Percentiles rank a stretch among this genome's conserved stretches.
These are phyloP conservation scores for Petrolisthes manimaculis DNA, from an alignment of 2,888 invertebrate species.

Conservation along the genomic window DNA sequence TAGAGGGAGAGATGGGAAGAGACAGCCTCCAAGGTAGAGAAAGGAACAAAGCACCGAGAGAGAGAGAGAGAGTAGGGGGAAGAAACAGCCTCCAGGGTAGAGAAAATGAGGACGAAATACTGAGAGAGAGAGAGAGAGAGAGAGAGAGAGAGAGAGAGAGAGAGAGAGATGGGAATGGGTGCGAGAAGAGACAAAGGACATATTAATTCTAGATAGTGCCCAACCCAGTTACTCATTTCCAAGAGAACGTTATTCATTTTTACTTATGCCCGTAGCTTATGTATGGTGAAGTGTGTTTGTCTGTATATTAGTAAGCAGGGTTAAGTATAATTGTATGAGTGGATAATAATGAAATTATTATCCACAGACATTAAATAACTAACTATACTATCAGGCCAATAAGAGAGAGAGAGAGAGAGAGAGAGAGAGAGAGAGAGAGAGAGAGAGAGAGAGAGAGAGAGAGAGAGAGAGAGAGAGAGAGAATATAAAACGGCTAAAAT, in stretches of 20 bases:
- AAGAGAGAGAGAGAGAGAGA: not conserved
- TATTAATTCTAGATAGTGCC: no score
- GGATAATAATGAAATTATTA: no score
- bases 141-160: constrained; percentile 3
- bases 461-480: constrained; percentile 14
- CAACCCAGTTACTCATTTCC: no score
- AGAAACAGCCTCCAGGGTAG: not conserved
- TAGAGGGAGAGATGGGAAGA: not conserved
- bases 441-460: constrained; percentile 20
- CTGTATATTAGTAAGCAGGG: no score
- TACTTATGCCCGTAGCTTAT: no score
- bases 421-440: not conserved
- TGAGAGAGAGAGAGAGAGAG: constrained; percentile 1
- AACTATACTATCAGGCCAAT: no score
- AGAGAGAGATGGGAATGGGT: constrained; percentile 2
- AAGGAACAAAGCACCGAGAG: not conserved
- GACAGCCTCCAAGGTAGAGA: not conserved
- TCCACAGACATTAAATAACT: no score
- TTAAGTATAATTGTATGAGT: no score
- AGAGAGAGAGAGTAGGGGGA: not conserved
- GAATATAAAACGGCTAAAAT: not conserved
- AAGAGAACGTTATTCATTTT: no score
- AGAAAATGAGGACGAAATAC: not conserved
- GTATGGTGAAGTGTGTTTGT: no score
- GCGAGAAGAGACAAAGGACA: constrained; percentile 3